Evolutionary conservation across 2,888 invertebrate species (phyloP).

Genomic region (Ichneumoninae sp.): DNA sequence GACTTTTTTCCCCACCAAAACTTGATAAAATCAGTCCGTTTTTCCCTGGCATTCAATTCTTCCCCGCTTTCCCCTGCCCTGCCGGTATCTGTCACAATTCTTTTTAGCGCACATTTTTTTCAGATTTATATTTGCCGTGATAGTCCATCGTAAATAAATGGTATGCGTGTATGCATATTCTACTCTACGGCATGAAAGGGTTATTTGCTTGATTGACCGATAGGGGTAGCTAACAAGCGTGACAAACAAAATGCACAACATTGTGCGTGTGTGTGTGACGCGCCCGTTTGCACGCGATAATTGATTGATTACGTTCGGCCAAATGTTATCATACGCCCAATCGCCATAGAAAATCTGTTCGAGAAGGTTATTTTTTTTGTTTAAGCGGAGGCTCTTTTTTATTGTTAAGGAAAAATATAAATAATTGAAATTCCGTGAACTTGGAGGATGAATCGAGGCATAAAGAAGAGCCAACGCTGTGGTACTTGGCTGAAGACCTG

Average conservation of each 20-base stretch:
- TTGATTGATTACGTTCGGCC: conserved; percentile 79
- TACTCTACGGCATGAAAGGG: conserved; percentile 59
- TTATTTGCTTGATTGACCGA: conserved; percentile 76
- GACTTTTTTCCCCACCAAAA: too few relatives aligned
- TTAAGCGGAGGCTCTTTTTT: not conserved
- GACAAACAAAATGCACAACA: conserved; percentile 79
- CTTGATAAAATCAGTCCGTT: too few relatives aligned
- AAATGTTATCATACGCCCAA: conserved; percentile 69
- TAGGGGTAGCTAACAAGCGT: conserved; percentile 77
- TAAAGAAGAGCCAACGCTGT: conserved; percentile 71
- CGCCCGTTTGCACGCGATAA: conserved; percentile 75
- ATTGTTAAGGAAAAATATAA: conserved; percentile 1
- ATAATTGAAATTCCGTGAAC: conserved; percentile 16
- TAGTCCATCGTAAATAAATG: conserved; percentile 39
- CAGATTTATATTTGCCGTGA: conserved; percentile 66
- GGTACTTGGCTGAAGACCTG: conserved; percentile 53
- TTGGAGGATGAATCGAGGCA: conserved; percentile 74
- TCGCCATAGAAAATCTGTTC: not conserved
- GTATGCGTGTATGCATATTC: conserved; percentile 4
- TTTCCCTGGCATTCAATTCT: too few relatives aligned
- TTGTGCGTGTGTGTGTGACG: conserved; percentile 56
- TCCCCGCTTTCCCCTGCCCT: not conserved
- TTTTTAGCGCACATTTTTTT: conserved; percentile 56
- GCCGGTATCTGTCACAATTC: conserved; percentile 17
- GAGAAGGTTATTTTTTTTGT: not conserved